Evolutionary conservation across 2,888 invertebrate species (phyloP).

Genomic region (Hydroisotoma schaefferi): DNA sequence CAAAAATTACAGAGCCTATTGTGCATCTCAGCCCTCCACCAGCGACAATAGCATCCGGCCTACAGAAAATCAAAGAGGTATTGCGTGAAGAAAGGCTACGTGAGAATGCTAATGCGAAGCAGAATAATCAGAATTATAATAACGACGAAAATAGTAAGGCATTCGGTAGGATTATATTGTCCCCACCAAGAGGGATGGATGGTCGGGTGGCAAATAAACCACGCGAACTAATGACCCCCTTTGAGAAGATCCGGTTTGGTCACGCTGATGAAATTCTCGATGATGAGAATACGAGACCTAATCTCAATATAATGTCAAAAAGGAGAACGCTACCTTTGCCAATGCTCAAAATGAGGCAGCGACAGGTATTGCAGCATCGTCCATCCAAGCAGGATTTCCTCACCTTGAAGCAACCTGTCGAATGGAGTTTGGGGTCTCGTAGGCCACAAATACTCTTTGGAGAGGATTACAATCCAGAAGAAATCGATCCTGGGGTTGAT

Average conservation of each 20-base stretch:
- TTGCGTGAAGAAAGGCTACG: constrained; percentile 70
- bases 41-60: constrained; percentile 52
- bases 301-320: constrained; percentile 35
- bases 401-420: too few species aligned
- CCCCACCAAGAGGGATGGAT: constrained; percentile 47
- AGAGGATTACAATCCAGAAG: too few species aligned
- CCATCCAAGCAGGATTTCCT: too few species aligned
- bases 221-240: constrained; percentile 47
- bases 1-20: constrained; percentile 36
- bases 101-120: constrained; percentile 65
- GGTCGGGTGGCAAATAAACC: constrained; percentile 47
- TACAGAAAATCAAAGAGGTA: constrained; percentile 75
- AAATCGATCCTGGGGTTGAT: too few species aligned
- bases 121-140: neutral
- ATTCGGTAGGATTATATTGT: constrained; percentile 45
- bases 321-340: constrained; percentile 35
- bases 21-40: constrained; percentile 34
- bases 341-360: neutral
- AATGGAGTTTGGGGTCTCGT: too few species aligned
- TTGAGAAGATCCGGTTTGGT: constrained; percentile 49
- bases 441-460: too few species aligned
- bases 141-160: constrained; percentile 26
- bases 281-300: constrained; percentile 29
- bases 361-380: too few species aligned
- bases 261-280: constrained; percentile 45